Percentiles rank a stretch among this genome's conserved stretches.
These are phyloP conservation scores for Dinomys branickii DNA, from an alignment of 2,113 vertebrate species.

Conservation along the genomic window DNA sequence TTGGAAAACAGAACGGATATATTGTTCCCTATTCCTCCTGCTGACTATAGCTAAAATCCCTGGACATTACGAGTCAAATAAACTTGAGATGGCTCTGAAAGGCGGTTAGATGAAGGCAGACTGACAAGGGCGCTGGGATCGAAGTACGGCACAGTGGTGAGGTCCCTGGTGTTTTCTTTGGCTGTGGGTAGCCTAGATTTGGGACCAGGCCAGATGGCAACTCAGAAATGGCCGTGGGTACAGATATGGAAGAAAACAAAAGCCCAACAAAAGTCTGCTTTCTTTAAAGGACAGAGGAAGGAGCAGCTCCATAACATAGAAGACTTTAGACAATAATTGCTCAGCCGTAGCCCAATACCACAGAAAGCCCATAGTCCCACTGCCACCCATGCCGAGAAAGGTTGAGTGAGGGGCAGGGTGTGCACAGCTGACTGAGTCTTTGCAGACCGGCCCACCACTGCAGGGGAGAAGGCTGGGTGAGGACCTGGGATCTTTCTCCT, in stretches of 20 bases:
- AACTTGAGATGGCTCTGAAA: neutral
- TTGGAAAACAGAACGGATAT: neutral
- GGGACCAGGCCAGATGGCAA: neutral
- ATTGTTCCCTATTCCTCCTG: neutral
- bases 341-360: neutral
- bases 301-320: neutral
- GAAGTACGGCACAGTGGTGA: neutral
- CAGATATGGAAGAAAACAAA: neutral
- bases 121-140: neutral
- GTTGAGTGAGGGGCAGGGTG: neutral
- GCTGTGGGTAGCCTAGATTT: neutral
- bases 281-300: neutral
- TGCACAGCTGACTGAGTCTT: neutral
- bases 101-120: neutral
- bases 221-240: neutral
- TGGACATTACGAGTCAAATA: neutral
- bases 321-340: neutral
- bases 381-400: neutral
- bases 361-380: neutral
- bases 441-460: fast-evolving
- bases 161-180: neutral
- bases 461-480: no score
- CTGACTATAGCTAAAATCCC: neutral
- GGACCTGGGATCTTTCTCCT: neutral
- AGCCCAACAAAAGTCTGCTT: neutral